Evolutionary conservation across 23 tunicate genomes (phyloP), one percentile per base, ranked within the genome.

Genomic region (Styela clava): DNA sequence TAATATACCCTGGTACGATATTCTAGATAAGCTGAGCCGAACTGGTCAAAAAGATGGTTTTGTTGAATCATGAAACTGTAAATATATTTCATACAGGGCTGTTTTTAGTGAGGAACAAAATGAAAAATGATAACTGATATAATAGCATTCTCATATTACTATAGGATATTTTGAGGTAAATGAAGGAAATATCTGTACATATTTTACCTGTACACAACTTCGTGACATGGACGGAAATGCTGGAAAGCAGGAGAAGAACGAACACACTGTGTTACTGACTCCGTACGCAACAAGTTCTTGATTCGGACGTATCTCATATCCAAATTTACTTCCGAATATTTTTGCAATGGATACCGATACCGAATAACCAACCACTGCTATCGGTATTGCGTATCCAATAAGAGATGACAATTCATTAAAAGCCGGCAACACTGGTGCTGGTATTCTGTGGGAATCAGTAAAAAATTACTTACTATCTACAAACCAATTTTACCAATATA

Each of bases 201-300:
- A 26, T 16, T n/a, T n/a, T 61, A 32, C 85, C 68, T 82, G 85
- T 20, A 89, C 95, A 80, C 95, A 89, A 68, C 95, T 89, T 74
- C 95, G 80, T 0, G 95, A 89, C 95, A 89, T 89, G 26, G 95
- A 74, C 20, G 95, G 88, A 51, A 85, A 89, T 9, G 89, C 77
- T 2, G 88, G 88, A 51, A 89, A 31, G 35, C 95, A 89, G 30
- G 27, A 85, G 74, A 89, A 89, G 34, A 89, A 79, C 23, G 95
- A 89, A 7, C 80, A 80, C 22, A 81, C 63, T 2, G 83, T 63
- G 78, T 89, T 89, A 62, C 83, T 51, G 30, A 67, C 74, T n/a
- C 88, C 86, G 33, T 65, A 85, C 16, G 89, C 89, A 52, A 84
- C 81, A n/a, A 89, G 63, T 62, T 85, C 95, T 85, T 89, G 91